Evolutionary conservation across 2,888 invertebrate species (phyloP), one percentile per base, ranked within the genome.

Genomic region (Apodemia duryi): DNA sequence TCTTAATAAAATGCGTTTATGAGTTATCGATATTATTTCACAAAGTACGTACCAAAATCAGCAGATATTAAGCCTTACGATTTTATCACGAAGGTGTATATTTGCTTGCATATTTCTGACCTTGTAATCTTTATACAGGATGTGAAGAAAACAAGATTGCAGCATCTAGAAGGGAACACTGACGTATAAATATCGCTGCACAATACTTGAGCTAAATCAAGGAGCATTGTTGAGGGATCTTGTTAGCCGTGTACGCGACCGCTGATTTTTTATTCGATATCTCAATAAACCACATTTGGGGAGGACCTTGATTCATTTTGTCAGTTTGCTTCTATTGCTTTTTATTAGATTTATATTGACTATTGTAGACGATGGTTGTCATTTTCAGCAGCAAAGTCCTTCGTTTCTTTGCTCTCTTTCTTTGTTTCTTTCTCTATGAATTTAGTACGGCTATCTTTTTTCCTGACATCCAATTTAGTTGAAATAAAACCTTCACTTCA

Each of bases 241-340:
- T 88, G 88, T 89, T 89, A 88, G 87, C 76, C 75, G 75, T 77
- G 79, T 78, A 81, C 79, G 80, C 84, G 85, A 84, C 87, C 86
- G 86, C 89, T 89, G 90, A 91, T 90, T 90, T 89, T 90, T 89
- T 90, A 88, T 91, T 90, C 88, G 90, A 91, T 90, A 90, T 91
- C 90, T 89, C 88, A 90, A 91, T 90, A 89, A 86, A 84, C 80
- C 77, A 78, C 79, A 77, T 78, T 82, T 79, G 81, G 80, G 68
- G 70, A 81, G 86, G 87, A 83, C 80, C 81, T 77, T 75, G 77
- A 82, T 85, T 81, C 80, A 76, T 83, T 83, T 81, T 74, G 71
- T 72, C 69, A 73, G 76, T 71, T 76, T 77, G 57, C 11, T 57
- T 29, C 6, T 57, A 28, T 54, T 54, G n/a, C 9, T 54, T 54